Conservation (phyloP, 2,797 vertebrate genomes). For the Pseudochirops corinnae region DNA sequence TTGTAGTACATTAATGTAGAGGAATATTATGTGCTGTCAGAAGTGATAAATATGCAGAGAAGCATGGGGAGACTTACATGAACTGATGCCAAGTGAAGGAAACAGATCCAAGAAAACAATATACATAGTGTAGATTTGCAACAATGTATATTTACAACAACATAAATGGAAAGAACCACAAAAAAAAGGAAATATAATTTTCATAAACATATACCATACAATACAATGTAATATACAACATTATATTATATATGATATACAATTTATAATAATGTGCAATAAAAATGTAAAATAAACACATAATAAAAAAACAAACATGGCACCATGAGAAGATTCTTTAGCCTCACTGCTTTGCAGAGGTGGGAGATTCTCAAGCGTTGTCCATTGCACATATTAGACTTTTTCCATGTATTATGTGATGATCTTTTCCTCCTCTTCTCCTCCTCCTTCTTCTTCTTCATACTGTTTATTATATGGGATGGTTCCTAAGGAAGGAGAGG, state of each 20-base stretch:
- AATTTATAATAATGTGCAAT: not conserved
- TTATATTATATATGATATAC: not conserved
- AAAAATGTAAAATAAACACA: not conserved
- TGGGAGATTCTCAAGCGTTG: not conserved
- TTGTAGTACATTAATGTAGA: not conserved
- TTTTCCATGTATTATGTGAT: not conserved
- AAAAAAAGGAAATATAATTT: not conserved
- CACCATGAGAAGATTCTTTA: not conserved
- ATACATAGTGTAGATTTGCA: not conserved
- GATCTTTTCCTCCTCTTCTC: not conserved
- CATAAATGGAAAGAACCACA: not conserved
- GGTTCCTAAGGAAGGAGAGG: not conserved
- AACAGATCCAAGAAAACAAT: not conserved
- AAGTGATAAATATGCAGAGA: not conserved
- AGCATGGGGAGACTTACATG: not conserved
- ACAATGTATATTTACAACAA: not conserved
- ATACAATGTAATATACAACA: not conserved
- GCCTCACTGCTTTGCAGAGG: not conserved
- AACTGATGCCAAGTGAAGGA: not conserved
- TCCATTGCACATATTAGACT: not conserved
- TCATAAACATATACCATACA: not conserved
- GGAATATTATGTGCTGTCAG: not conserved
- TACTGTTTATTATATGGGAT: not conserved
- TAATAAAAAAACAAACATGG: not conserved
- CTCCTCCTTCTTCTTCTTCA: not conserved